Evolutionary conservation across 2,888 invertebrate species (phyloP).

Genomic region (Heteromurus nitidus): DNA sequence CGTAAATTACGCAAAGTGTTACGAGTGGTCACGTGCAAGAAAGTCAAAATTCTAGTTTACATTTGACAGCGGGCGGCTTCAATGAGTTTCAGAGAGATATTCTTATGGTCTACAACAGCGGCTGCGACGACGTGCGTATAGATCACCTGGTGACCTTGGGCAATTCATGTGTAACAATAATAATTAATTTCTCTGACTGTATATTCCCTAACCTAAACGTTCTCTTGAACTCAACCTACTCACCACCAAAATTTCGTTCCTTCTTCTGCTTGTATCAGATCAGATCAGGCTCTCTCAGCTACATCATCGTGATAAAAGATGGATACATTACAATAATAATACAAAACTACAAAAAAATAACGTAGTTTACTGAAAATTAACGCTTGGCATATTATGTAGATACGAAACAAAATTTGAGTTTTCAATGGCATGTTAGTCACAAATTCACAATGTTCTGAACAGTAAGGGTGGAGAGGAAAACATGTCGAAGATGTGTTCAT

Average conservation of each 20-base stretch:
- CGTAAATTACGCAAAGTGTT: constrained; percentile 59
- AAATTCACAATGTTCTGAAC: no score
- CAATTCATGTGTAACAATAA: constrained; percentile 43
- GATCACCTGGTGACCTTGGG: constrained; percentile 59
- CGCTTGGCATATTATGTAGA: no score
- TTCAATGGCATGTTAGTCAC: no score
- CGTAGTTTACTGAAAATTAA: no score
- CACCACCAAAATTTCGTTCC: constrained; percentile 12
- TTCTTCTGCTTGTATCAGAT: neutral
- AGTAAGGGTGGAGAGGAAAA: no score
- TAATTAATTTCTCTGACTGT: constrained; percentile 59
- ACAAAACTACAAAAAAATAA: no score
- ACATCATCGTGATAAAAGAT: neutral
- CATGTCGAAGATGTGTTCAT: neutral
- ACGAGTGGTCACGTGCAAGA: constrained; percentile 60
- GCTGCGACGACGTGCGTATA: constrained; percentile 5
- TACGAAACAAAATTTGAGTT: no score
- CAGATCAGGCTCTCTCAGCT: neutral
- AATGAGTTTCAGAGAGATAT: constrained; percentile 18
- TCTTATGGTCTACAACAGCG: constrained; percentile 43
- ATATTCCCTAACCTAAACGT: constrained; percentile 16
- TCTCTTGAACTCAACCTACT: no score
- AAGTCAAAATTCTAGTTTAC: constrained; percentile 64
- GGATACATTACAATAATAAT: neutral
- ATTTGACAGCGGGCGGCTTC: constrained; percentile 56